Evolutionary conservation across 2,113 vertebrate species (phyloP).

Genomic region (Orthonyx spaldingii): DNA sequence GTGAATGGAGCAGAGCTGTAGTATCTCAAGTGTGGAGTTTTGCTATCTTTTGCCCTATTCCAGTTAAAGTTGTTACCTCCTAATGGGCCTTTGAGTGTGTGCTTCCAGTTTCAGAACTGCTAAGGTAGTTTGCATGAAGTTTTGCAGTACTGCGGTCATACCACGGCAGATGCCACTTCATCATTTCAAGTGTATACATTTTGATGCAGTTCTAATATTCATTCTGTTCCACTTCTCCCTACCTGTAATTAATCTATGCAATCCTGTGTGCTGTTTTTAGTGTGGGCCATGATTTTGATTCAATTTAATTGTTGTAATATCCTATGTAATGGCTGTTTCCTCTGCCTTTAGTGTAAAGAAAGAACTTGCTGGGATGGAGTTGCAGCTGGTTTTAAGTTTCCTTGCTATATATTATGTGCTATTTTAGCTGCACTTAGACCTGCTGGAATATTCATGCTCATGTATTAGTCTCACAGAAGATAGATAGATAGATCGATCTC

Average conservation of each 20-base stretch:
- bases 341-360: neutral
- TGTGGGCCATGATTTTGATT: neutral
- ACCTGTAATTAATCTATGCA: neutral
- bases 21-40: neutral
- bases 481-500: neutral
- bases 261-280: neutral
- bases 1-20: neutral
- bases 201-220: neutral
- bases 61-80: neutral
- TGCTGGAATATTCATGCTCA: neutral
- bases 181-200: neutral
- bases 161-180: neutral
- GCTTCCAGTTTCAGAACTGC: neutral
- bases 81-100: neutral
- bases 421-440: neutral
- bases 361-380: neutral
- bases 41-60: accelerated
- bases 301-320: neutral
- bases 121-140: neutral
- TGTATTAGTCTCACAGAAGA: neutral
- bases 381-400: neutral
- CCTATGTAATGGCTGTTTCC: neutral
- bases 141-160: accelerated
- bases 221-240: neutral
- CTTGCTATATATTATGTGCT: neutral